Evolutionary conservation across 2,888 invertebrate species (phyloP).

Genomic region (Phyllotreta striolata): DNA sequence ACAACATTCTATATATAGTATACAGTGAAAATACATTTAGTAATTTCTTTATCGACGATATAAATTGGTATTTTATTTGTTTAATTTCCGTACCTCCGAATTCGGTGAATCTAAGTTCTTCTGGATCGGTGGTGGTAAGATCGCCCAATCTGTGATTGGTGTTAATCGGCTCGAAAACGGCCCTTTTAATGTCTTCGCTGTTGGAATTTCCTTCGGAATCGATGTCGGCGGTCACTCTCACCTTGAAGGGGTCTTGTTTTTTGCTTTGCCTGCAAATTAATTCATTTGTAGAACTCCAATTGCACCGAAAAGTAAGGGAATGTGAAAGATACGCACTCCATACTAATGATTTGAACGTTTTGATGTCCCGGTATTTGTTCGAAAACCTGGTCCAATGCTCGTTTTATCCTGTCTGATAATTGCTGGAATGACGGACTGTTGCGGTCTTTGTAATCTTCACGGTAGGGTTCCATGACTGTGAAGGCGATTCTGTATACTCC

Average conservation of each 20-base stretch:
- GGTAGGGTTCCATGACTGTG: constrained; percentile 71
- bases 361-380: constrained; percentile 66
- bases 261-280: constrained; percentile 58
- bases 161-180: constrained; percentile 68
- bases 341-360: constrained; percentile 70
- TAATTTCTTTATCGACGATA: neutral
- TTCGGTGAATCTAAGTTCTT: constrained; percentile 68
- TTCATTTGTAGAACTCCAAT: constrained; percentile 4
- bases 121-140: constrained; percentile 63
- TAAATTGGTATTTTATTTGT: constrained; percentile 12
- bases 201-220: constrained; percentile 68
- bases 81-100: constrained; percentile 63
- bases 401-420: constrained; percentile 67
- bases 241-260: constrained; percentile 67
- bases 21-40: neutral
- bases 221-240: constrained; percentile 74
- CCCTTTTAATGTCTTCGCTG: constrained; percentile 59
- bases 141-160: constrained; percentile 65
- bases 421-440: constrained; percentile 68
- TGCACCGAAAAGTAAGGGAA: too few relatives aligned
- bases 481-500: constrained; percentile 66
- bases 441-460: constrained; percentile 66
- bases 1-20: too few relatives aligned
- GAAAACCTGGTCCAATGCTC: constrained; percentile 68
- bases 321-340: constrained; percentile 68